Conservation (phyloP, 2,113 vertebrate genomes). For the Microcebus murinus region DNA sequence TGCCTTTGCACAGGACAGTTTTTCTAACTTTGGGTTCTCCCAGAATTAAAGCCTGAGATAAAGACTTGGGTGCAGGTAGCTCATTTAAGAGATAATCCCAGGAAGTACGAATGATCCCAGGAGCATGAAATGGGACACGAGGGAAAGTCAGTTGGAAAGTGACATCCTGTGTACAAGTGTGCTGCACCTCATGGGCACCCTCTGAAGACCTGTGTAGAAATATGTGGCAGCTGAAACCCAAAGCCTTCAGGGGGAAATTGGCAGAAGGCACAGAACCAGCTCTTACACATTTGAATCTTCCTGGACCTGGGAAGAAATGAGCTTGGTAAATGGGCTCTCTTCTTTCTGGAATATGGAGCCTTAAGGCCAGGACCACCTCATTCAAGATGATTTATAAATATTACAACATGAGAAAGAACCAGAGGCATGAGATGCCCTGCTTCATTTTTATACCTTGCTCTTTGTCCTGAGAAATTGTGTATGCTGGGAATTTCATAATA, state of each 20-base stretch:
- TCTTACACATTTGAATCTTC: not conserved
- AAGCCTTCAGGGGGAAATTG: not conserved
- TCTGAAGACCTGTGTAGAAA: not conserved
- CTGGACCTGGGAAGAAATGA: not conserved
- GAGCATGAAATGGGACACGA: not conserved
- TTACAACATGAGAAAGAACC: not conserved
- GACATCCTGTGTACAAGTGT: not conserved
- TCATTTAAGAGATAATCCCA: not conserved
- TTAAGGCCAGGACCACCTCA: not conserved
- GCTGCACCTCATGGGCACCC: not conserved
- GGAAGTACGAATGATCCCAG: not conserved
- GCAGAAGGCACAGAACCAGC: not conserved
- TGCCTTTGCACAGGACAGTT: too few relatives aligned
- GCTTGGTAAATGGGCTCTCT: not conserved
- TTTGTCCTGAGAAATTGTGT: not conserved
- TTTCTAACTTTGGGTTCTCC: not conserved
- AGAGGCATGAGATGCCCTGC: fast-evolving
- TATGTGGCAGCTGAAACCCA: not conserved
- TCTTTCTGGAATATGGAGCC: not conserved
- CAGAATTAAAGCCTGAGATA: not conserved
- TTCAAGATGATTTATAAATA: not conserved
- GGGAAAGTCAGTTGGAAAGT: not conserved
- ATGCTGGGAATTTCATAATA: not conserved
- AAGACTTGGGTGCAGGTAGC: not conserved
- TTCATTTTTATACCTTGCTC: not conserved